Evolutionary conservation across 2,888 invertebrate genomes (phyloP).

Genomic region (Chorisops tibialis): DNA sequence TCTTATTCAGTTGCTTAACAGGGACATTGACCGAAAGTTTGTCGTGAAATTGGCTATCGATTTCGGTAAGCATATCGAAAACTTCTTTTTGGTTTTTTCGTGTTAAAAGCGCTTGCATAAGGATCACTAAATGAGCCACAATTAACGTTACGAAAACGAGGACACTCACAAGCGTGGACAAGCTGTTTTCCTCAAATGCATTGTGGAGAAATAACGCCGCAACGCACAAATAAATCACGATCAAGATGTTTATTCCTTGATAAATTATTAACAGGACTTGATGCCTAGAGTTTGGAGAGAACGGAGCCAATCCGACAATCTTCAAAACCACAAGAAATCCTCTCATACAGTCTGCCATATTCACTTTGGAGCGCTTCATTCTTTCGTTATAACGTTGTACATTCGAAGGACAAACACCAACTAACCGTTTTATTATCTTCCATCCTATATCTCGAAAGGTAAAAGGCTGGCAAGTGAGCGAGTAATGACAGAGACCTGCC

Average conservation of each 20-base stretch:
- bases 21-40: constrained; percentile 27
- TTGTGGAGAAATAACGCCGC: constrained; percentile 16
- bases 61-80: constrained; percentile 30
- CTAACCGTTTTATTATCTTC: too few relatives aligned
- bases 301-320: constrained; percentile 5
- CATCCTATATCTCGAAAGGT: too few relatives aligned
- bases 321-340: constrained; percentile 6
- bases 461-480: too few relatives aligned
- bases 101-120: constrained; percentile 37
- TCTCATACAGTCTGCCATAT: neutral
- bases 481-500: too few relatives aligned
- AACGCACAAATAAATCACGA: neutral
- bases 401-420: neutral
- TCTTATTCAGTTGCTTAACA: constrained; percentile 2
- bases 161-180: constrained; percentile 31
- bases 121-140: constrained; percentile 36
- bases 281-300: neutral
- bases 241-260: constrained; percentile 3
- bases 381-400: neutral
- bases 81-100: constrained; percentile 30
- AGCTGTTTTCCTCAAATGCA: constrained; percentile 4
- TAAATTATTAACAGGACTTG: neutral
- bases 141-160: constrained; percentile 37
- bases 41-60: constrained; percentile 31
- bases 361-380: neutral